phyloP scores from a whole-genome alignment of 2,797 vertebrate species.

The Trachops cirrhosus region DNA sequence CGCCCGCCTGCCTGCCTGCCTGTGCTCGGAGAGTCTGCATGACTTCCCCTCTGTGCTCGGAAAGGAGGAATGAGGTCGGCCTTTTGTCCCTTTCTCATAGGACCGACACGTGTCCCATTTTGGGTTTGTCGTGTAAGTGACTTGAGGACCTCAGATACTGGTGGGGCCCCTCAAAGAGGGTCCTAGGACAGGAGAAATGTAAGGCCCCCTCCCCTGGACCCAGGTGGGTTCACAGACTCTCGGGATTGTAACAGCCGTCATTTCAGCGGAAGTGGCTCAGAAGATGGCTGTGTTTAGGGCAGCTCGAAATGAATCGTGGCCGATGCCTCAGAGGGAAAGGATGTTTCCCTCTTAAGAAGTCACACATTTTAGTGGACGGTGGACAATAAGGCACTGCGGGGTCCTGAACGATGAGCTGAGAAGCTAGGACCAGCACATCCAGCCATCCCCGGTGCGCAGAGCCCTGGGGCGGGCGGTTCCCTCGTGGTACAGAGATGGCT shows the following conservation, averaged over 20 bases:
- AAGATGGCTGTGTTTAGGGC: neutral
- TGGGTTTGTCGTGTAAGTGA: neutral
- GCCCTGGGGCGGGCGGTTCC: rapidly evolving
- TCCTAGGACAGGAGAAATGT: neutral
- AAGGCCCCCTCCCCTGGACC: rapidly evolving
- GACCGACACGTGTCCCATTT: neutral
- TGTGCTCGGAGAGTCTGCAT: neutral
- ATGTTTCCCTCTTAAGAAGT: neutral
- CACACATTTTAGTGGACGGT: rapidly evolving
- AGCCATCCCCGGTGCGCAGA: neutral
- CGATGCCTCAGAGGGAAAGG: neutral
- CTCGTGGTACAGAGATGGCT: rapidly evolving
- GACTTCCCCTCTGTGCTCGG: neutral
- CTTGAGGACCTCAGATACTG: neutral
- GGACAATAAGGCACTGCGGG: no score
- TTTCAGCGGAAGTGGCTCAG: neutral
- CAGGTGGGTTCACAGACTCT: neutral
- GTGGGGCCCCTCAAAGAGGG: neutral
- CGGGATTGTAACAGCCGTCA: neutral
- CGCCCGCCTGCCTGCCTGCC: no score
- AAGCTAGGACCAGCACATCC: neutral
- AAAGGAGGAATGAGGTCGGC: no score
- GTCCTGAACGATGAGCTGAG: neutral
- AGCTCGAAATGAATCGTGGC: neutral
- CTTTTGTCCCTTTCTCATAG: neutral